Evolutionary conservation across 2,797 vertebrate genomes (phyloP), one percentile per base, ranked within the genome.

Genomic region (Crenichthys baileyi): DNA sequence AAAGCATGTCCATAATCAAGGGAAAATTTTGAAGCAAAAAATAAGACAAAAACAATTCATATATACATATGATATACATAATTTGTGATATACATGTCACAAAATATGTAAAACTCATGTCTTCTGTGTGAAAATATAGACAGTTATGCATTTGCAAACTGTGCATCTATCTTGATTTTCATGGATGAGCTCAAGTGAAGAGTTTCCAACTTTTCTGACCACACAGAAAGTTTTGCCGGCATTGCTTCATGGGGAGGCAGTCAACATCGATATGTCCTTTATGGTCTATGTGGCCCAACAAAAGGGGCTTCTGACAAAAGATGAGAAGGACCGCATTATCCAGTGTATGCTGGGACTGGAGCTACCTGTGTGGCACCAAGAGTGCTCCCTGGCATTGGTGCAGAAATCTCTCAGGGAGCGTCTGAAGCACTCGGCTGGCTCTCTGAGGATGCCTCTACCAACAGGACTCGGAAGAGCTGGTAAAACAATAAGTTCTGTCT

Each of bases 191-290:
- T 3, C 8, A 39, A 41, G 39, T 68, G 12, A 41, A 13, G 18
- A 67, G 46, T 72, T 71, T 51, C 16, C 12, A 2, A 20, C 1
- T 75, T 44, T 76, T 77, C 22, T 72, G 50, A n/a, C 55, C 0
- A 39, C 72, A 60, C 90, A 96, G 95, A 93, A 84, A 81, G 93
- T 94, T 50, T 36, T 96, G 82, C 95, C 95, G 0, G 91, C 86
- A 0, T 85, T 96, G 82, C 94, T 96, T 84, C 94, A 96, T 0
- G 94, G 95, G 1, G 95, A 96, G 46, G 95, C 94, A 0, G 96
- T 96, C 58, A 96, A 94, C 87, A 61, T 96, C 0, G 94, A 96
- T 85, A 96, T 96, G 95, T 93, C 94, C 0, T 92, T 96, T 82
- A 96, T 96, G 95, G 94, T 95, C 1, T 95, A 94, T 7, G 89